Percentiles rank a stretch among this genome's conserved stretches.
Conservation (phyloP, 2,888 invertebrate genomes). For the Lasioglossum figueresi region DNA sequence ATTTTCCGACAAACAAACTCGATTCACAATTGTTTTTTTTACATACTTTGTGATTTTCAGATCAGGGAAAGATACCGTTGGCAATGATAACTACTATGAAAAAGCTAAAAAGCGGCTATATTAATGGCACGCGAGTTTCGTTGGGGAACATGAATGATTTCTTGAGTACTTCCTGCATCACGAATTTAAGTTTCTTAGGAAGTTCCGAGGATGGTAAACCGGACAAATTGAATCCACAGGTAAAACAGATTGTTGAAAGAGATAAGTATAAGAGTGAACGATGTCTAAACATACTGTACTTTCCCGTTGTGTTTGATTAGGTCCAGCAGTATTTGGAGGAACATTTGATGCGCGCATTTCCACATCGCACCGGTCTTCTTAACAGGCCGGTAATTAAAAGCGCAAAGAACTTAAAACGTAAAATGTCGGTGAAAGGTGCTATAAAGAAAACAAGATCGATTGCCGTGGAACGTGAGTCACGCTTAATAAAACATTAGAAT, state of each 20-base stretch:
- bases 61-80: constrained; percentile 95
- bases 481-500: constrained; percentile 28
- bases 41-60: constrained; percentile 84
- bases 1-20: not conserved
- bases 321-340: constrained; percentile 95
- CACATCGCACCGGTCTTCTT: constrained; percentile 89
- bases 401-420: constrained; percentile 86
- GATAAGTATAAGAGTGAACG: not conserved
- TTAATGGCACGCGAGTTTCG: constrained; percentile 98
- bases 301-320: constrained; percentile 79
- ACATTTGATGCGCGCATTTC: constrained; percentile 92
- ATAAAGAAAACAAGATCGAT: constrained; percentile 97
- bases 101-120: constrained; percentile 98
- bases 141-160: constrained; percentile 98
- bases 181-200: constrained; percentile 97
- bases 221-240: constrained; percentile 86
- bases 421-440: constrained; percentile 95
- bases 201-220: constrained; percentile 97
- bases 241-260: constrained; percentile 48
- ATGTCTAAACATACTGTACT: not conserved
- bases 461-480: constrained; percentile 92
- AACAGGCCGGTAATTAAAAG: constrained; percentile 84
- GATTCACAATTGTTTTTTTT: not conserved
- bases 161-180: constrained; percentile 98
- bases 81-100: constrained; percentile 99